These are phyloP conservation scores for Hemiprocne comata DNA, from an alignment of 2,113 vertebrate genomes.

Conservation along the genomic window DNA sequence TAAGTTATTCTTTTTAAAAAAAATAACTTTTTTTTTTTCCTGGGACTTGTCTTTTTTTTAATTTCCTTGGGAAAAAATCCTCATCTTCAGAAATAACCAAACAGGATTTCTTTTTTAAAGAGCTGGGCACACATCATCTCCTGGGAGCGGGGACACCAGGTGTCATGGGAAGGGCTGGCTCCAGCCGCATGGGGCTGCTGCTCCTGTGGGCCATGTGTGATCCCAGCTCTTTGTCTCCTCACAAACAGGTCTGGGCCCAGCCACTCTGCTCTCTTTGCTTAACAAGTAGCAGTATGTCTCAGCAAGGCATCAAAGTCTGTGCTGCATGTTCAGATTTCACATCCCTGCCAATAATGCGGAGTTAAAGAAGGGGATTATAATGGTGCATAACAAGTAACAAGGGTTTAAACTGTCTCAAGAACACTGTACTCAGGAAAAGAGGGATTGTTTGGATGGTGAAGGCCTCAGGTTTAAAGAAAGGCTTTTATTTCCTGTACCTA, in stretches of 20 bases:
- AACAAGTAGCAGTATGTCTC: neutral
- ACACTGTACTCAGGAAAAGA: constrained; percentile 6
- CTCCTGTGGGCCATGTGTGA: neutral
- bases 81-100: neutral
- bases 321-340: constrained; percentile 47
- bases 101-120: neutral
- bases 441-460: constrained; percentile 23
- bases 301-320: neutral
- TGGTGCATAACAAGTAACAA: constrained; percentile 47
- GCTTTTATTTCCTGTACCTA: neutral
- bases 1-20: neutral
- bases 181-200: rapidly evolving
- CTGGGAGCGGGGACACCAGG: rapidly evolving
- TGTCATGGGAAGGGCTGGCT: neutral
- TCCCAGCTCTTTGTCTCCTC: neutral
- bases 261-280: neutral
- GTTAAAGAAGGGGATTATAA: constrained; percentile 43
- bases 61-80: neutral
- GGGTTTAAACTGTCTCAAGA: constrained; percentile 50
- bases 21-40: neutral
- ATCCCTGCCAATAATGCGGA: constrained; percentile 49
- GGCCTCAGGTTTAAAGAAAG: neutral
- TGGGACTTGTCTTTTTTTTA: neutral
- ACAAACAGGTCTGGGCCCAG: neutral
- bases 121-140: neutral